Evolutionary conservation across 2,797 vertebrate genomes (phyloP).

Genomic region (Myripristis murdjan): DNA sequence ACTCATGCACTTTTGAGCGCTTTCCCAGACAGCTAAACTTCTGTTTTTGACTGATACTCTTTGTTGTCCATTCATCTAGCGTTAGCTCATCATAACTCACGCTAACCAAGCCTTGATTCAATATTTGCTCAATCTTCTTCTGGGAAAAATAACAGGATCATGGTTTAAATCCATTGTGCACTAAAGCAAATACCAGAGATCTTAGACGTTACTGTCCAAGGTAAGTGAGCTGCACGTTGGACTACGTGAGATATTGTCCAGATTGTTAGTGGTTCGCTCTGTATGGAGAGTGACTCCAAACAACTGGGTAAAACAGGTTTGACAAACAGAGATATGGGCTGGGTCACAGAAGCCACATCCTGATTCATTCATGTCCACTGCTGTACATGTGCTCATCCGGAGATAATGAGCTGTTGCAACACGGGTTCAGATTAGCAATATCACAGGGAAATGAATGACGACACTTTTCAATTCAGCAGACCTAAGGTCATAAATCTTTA

Average conservation of each 20-base stretch:
- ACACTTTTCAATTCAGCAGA: conserved; percentile 9
- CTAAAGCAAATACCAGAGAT: conserved; percentile 1
- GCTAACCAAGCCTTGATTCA: background rate
- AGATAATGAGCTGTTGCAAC: background rate
- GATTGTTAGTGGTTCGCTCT: conserved; percentile 6
- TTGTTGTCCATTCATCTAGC: background rate
- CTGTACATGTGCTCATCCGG: conserved; percentile 4
- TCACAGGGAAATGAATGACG: conserved; percentile 2
- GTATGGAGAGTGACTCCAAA: conserved; percentile 3
- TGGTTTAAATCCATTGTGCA: background rate
- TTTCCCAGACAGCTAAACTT: background rate
- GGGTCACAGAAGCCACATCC: conserved; percentile 11
- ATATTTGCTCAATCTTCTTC: background rate
- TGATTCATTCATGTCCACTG: conserved; percentile 9
- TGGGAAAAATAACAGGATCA: conserved; percentile 1
- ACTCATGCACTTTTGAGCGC: background rate
- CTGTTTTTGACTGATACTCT: background rate
- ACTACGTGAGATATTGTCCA: conserved; percentile 2
- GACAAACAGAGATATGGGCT: conserved; percentile 16
- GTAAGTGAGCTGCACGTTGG: background rate
- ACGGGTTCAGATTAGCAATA: conserved; percentile 1
- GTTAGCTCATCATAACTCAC: background rate
- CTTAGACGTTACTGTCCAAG: background rate
- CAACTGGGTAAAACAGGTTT: conserved; percentile 12
- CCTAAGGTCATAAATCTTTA: background rate